These are phyloP conservation scores for Bubo scandiacus DNA, from an alignment of 2,113 vertebrate genomes.

Conservation along the genomic window DNA sequence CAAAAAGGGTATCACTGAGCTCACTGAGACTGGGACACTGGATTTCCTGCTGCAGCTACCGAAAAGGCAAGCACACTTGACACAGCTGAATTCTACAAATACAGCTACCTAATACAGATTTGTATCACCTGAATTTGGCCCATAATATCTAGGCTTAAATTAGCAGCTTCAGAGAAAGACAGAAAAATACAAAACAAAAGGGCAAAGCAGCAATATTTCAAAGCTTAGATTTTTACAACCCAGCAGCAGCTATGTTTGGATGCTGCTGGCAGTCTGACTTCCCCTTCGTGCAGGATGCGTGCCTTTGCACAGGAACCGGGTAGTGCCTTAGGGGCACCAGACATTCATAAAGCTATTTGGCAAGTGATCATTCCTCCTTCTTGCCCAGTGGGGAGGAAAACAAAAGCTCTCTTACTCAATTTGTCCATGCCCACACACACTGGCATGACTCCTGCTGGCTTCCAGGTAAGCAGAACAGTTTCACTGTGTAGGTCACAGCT, in stretches of 20 bases:
- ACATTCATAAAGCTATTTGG: not conserved
- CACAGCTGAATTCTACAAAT: not conserved
- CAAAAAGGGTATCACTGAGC: not conserved
- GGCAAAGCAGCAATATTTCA: not conserved
- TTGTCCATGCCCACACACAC: not conserved
- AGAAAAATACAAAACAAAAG: not conserved
- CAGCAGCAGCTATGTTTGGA: not conserved
- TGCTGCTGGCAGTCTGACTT: not conserved
- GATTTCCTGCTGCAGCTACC: not conserved
- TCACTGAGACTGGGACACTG: not conserved
- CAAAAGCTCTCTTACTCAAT: not conserved
- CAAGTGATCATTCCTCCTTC: not conserved
- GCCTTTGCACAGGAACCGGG: not conserved
- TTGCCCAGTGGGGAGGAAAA: not conserved
- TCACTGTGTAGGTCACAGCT: not conserved
- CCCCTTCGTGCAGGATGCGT: not conserved
- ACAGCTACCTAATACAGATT: not conserved
- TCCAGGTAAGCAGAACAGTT: not conserved
- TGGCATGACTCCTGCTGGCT: not conserved
- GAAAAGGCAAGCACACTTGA: not conserved
- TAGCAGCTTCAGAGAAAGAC: not conserved
- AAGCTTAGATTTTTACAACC: not conserved
- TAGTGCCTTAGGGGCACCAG: not conserved
- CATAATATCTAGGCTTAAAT: not conserved
- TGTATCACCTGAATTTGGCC: not conserved